These are phyloP conservation scores for Seira ritae DNA, from an alignment of 2,888 invertebrate species.

Conservation along the genomic window DNA sequence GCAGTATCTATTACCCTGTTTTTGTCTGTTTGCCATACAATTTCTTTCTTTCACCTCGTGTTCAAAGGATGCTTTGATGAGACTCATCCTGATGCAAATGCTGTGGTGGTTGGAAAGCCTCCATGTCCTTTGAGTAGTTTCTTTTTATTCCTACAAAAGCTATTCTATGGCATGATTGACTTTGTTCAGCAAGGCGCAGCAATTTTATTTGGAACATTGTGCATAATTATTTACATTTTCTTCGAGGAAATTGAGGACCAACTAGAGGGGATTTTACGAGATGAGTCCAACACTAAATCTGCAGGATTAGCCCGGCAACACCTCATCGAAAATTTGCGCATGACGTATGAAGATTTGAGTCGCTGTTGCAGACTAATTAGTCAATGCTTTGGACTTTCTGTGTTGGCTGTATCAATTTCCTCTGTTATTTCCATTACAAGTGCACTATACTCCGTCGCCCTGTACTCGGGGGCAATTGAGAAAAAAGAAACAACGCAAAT, in stretches of 20 bases:
- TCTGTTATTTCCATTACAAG: slow-evolving; percentile 46
- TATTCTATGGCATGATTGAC: slow-evolving; percentile 45
- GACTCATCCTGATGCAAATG: not conserved
- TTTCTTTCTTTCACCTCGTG: slow-evolving; percentile 29
- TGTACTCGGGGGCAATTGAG: slow-evolving; percentile 41
- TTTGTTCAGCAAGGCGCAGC: slow-evolving; percentile 45
- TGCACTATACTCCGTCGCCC: slow-evolving; percentile 32
- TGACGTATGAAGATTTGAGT: slow-evolving; percentile 45
- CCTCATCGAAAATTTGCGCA: slow-evolving; percentile 37
- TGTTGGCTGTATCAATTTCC: slow-evolving; percentile 40
- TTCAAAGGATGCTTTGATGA: slow-evolving; percentile 37
- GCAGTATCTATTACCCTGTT: not conserved
- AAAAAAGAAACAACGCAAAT: not conserved
- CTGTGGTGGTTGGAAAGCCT: slow-evolving; percentile 14
- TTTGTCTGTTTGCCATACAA: slow-evolving; percentile 22
- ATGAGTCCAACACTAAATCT: not conserved
- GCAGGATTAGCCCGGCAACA: not conserved
- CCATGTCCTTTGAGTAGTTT: slow-evolving; percentile 39
- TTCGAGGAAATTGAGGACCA: slow-evolving; percentile 43
- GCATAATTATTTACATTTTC: slow-evolving; percentile 42
- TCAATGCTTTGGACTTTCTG: slow-evolving; percentile 38
- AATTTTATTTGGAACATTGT: slow-evolving; percentile 44
- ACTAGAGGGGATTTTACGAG: slow-evolving; percentile 24
- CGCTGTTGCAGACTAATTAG: slow-evolving; percentile 40
- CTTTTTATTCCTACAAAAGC: slow-evolving; percentile 37